These are phyloP conservation scores for Scaptomyza flava DNA, from an alignment of 2,888 invertebrate species.

Conservation along the genomic window DNA sequence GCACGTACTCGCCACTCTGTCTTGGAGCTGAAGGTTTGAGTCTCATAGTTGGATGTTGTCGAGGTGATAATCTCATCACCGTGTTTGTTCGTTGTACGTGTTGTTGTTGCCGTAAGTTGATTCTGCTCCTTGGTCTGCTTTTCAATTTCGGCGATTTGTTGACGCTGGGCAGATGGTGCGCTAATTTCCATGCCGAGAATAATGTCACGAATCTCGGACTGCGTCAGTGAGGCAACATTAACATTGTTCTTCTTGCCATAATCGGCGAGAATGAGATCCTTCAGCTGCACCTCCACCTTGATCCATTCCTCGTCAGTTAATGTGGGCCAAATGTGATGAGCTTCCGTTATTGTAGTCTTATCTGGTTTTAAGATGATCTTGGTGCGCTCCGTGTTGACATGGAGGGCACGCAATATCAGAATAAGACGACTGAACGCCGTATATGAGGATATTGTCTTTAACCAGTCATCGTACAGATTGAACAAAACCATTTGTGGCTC, in stretches of 20 bases:
- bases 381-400: conserved; percentile 99
- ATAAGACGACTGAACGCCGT: conserved; percentile 99
- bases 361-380: conserved; percentile 99
- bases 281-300: conserved; percentile 98
- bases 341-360: conserved; percentile 99
- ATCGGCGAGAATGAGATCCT: conserved; percentile 99
- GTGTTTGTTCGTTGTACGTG: conserved; percentile 99
- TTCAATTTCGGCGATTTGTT: conserved; percentile 99
- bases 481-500: conserved; percentile 99
- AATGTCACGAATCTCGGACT: conserved; percentile 99
- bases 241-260: conserved; percentile 99
- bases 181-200: conserved; percentile 99
- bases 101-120: conserved; percentile 99
- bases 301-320: conserved; percentile 99
- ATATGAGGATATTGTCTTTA: conserved; percentile 99
- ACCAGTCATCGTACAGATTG: conserved; percentile 99
- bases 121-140: conserved; percentile 99
- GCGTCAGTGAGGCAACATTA: conserved; percentile 99
- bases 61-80: conserved; percentile 99
- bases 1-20: conserved; percentile 99
- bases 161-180: conserved; percentile 98
- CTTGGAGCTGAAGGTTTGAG: conserved; percentile 98
- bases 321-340: conserved; percentile 99
- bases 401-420: conserved; percentile 97
- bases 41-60: conserved; percentile 99